These are phyloP conservation scores for Bimastos eiseni DNA, from an alignment of 2,888 invertebrate genomes.

Conservation along the genomic window DNA sequence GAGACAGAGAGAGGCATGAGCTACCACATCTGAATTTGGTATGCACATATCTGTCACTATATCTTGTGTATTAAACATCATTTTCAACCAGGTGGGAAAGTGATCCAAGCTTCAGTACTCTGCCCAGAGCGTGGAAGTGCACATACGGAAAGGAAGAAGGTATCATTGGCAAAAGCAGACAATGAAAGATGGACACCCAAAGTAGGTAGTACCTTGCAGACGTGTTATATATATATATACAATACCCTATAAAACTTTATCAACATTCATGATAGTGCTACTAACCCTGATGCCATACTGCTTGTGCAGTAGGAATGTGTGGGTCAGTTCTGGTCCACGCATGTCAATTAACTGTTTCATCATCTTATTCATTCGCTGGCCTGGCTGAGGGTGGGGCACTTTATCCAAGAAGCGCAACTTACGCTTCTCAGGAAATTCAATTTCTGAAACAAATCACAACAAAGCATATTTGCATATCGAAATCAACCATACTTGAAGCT, in stretches of 20 bases:
- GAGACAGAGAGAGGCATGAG: no score
- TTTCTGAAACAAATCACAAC: slow-evolving; percentile 46
- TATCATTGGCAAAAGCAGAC: no score
- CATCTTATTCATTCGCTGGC: slow-evolving; percentile 79
- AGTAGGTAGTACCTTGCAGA: not conserved
- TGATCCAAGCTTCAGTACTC: no score
- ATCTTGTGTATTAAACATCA: no score
- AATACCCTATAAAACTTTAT: not conserved
- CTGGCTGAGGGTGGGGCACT: slow-evolving; percentile 68
- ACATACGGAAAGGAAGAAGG: no score
- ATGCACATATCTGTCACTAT: no score
- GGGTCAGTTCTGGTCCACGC: slow-evolving; percentile 85
- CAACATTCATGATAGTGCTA: not conserved
- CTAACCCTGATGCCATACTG: slow-evolving; percentile 89
- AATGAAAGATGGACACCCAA: no score
- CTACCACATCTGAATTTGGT: no score
- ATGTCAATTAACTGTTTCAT: slow-evolving; percentile 79
- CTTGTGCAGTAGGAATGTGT: slow-evolving; percentile 81
- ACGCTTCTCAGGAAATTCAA: slow-evolving; percentile 53
- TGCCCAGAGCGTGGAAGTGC: no score
- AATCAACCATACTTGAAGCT: no score
- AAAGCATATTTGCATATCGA: not conserved
- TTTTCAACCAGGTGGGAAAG: no score
- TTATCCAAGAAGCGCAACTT: slow-evolving; percentile 72
- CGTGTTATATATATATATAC: not conserved